Evolutionary conservation across 2,888 invertebrate species (phyloP).

Genomic region (Stomorhina lunata): DNA sequence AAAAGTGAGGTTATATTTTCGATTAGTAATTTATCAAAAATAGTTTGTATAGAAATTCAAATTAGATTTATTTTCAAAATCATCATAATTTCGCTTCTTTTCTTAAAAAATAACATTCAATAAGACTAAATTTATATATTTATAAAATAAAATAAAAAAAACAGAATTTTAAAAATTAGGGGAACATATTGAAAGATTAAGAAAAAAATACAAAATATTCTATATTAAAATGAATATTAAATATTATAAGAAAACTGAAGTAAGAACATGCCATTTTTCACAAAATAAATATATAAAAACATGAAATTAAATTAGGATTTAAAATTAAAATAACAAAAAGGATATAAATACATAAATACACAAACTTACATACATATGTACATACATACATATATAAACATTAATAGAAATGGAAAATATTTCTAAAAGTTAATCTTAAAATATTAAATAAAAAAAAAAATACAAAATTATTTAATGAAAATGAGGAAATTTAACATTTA

Average conservation of each 20-base stretch:
- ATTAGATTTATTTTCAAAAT: no score
- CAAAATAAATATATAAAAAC: background rate
- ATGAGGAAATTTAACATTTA: conserved; percentile 64
- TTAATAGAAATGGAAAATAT: background rate
- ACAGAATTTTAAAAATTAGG: background rate
- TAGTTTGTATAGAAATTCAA: background rate
- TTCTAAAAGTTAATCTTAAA: background rate
- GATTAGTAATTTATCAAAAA: background rate
- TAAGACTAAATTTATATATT: background rate
- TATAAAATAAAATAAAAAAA: background rate
- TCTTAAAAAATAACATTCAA: background rate
- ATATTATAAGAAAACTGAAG: background rate
- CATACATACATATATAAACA: no score
- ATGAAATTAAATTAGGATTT: background rate
- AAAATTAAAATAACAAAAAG: background rate
- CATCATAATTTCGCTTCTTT: background rate
- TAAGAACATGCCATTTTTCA: background rate
- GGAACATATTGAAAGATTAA: background rate
- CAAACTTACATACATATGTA: no score
- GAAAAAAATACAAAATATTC: background rate
- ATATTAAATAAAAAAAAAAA: background rate
- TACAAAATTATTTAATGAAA: background rate
- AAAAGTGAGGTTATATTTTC: background rate
- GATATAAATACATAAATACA: no score
- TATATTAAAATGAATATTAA: background rate